A percentile compares a stretch with the other conserved stretches of the same genome.
Conservation (phyloP, 1,140 invertebrate species). For the Apolygus lucorum region DNA sequence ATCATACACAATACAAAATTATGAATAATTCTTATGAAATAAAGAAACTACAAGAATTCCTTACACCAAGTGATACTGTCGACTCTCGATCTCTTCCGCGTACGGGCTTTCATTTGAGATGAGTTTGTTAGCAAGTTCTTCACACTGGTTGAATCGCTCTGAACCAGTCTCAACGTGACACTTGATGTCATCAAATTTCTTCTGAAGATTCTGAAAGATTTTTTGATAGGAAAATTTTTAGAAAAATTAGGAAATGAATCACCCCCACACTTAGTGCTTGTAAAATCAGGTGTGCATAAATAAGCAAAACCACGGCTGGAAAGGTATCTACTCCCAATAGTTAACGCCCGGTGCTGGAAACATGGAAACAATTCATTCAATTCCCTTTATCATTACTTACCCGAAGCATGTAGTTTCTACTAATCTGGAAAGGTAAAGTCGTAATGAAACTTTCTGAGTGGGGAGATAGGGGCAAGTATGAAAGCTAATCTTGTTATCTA, state of each 20-base stretch:
- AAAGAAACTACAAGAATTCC: neutral
- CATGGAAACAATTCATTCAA: too few species aligned
- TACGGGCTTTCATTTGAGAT: slow-evolving; percentile 82
- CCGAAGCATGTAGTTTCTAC: too few species aligned
- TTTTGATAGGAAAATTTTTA: neutral
- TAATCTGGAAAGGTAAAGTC: too few species aligned
- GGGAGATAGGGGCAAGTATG: too few species aligned
- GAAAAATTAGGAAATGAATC: slow-evolving; percentile 10
- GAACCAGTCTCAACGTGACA: slow-evolving; percentile 82
- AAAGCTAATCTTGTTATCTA: too few species aligned
- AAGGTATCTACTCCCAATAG: too few species aligned
- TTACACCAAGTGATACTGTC: slow-evolving; percentile 80
- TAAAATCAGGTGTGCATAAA: too few species aligned
- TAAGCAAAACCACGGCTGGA: too few species aligned
- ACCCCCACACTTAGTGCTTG: slow-evolving; percentile 18
- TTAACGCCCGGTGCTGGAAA: too few species aligned
- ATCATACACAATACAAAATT: too few species aligned
- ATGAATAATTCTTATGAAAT: neutral
- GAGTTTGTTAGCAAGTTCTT: slow-evolving; percentile 82
- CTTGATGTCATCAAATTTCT: slow-evolving; percentile 94
- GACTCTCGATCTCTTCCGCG: slow-evolving; percentile 73
- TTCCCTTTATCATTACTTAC: too few species aligned
- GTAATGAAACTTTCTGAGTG: too few species aligned
- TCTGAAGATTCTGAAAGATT: slow-evolving; percentile 61
- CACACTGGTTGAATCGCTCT: slow-evolving; percentile 86